Conservation (phyloP, 2,888 invertebrate species). For the Mongoloraphidia duomilia region DNA sequence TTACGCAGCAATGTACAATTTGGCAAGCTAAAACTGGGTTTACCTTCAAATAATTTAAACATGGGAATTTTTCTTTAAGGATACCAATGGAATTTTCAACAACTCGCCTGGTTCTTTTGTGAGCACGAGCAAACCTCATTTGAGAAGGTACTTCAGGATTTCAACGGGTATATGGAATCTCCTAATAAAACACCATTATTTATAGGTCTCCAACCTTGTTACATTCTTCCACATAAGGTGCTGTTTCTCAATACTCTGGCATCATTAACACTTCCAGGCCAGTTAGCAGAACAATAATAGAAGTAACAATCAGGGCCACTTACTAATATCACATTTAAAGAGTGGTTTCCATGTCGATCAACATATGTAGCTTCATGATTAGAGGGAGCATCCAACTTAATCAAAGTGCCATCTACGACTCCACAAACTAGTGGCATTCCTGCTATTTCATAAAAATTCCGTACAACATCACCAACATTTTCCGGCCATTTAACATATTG, state of each 20-base stretch:
- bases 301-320: constrained; percentile 13
- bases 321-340: constrained; percentile 15
- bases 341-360: constrained; percentile 17
- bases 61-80: too few species aligned
- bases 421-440: background rate
- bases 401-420: constrained; percentile 6
- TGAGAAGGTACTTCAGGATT: too few species aligned
- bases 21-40: too few species aligned
- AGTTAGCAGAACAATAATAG: too few species aligned
- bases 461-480: background rate
- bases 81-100: too few species aligned
- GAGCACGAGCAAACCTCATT: too few species aligned
- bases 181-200: too few species aligned
- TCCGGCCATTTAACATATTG: background rate
- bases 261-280: constrained; percentile 17
- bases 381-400: constrained; percentile 15
- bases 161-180: too few species aligned
- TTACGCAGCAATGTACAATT: background rate
- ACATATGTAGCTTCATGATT: constrained; percentile 15
- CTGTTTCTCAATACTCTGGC: constrained; percentile 14
- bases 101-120: too few species aligned
- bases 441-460: background rate
- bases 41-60: too few species aligned
- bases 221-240: constrained; percentile 10
- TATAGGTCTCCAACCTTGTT: constrained; percentile 12